Conservation (phyloP, 2,113 vertebrate genomes). For the Corvus moneduloides region DNA sequence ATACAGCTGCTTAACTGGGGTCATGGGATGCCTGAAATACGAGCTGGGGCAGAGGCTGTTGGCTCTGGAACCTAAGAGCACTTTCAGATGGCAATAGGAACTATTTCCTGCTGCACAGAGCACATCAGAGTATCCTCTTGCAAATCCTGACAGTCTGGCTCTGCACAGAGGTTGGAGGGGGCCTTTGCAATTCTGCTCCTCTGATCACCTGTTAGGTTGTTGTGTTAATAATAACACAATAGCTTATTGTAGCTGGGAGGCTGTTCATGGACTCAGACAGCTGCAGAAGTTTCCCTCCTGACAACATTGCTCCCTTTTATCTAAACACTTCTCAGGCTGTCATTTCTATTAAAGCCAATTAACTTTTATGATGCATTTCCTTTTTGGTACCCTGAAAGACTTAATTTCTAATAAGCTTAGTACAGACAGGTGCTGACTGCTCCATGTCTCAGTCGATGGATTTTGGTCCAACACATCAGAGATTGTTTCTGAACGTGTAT, state of each 20-base stretch:
- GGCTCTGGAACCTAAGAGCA: slow-evolving; percentile 32
- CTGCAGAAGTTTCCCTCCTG: not conserved
- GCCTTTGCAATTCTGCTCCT: not conserved
- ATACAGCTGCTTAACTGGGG: not conserved
- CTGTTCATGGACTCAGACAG: not conserved
- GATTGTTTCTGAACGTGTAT: not conserved
- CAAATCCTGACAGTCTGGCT: not conserved
- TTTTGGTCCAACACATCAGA: not conserved
- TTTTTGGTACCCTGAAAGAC: not conserved
- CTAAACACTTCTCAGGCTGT: not conserved
- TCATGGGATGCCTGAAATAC: not conserved
- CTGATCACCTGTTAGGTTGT: not conserved
- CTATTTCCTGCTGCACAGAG: not conserved
- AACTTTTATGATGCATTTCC: not conserved
- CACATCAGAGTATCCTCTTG: not conserved
- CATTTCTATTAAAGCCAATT: not conserved
- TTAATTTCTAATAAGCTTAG: not conserved
- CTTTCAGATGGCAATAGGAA: not conserved
- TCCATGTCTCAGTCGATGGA: not conserved
- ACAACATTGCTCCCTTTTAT: not conserved
- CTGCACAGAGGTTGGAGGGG: not conserved
- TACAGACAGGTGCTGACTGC: not conserved
- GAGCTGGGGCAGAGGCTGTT: slow-evolving; percentile 12
- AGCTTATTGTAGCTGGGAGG: not conserved
- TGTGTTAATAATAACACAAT: not conserved